Evolutionary conservation across 2,888 invertebrate genomes (phyloP), one percentile per base, ranked within the genome.

Genomic region (Parnassius glacialis): DNA sequence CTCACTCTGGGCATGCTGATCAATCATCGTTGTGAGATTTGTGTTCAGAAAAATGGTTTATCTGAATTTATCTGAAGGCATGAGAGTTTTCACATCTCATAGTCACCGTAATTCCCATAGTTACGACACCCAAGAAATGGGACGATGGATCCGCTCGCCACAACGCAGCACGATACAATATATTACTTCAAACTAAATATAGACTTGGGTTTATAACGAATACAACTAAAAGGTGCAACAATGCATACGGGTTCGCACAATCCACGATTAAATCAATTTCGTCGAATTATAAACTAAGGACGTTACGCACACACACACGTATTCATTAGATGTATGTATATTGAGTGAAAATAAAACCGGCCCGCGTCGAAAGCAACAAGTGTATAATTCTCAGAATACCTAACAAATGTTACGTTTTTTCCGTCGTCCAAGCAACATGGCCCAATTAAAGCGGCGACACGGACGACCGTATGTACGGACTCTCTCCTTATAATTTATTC

Each of bases 341-440:
- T 67, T 65, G 74, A 71, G 71, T 69, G 68, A 70, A 66, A 73
- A 73, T 65, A 70, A 70, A 74, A 72, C 70, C 65, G 72, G 64
- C 68, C 67, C 67, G 74, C 71, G 71, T 62, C 58, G 74, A 80
- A 75, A 75, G 81, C 82, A 83, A 85, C 87, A 86, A 87, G 85
- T 87, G 86, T 86, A 84, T 81, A 84, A 89, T 90, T 89, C 90
- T 82, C 76, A 83, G 90, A 90, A 90, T 90, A 85, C 87, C 89
- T 86, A 88, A 90, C 88, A 87, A 90, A 90, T 90, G 90, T 90
- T 76, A 80, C 77, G 85, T 87, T 88, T 87, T 88, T 87, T 85
- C 84, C 78, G 82, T 81, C 78, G 82, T 81, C 80, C 81, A 66
- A 70, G 74, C 83, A 73, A 90, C 90, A 90, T 84, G 85, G 86